A percentile compares a stretch with the other conserved stretches of the same genome.
Conservation (phyloP, 2,113 vertebrate species). For the Terrapene triunguis region DNA sequence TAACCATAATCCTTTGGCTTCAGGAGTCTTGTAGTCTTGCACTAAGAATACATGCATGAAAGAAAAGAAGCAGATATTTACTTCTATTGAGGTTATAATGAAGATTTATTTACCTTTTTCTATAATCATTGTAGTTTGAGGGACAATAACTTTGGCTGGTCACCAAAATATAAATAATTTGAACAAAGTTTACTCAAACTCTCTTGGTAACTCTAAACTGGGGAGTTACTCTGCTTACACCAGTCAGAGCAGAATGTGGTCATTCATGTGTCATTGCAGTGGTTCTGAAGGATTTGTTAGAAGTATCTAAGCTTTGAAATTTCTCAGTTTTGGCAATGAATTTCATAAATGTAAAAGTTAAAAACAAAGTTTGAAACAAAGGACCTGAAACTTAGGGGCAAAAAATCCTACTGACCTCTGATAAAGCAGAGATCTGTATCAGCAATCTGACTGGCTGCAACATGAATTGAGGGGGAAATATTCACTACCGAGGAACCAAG, state of each 20-base stretch:
- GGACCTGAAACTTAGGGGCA: background rate
- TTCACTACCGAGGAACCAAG: background rate
- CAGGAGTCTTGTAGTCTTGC: background rate
- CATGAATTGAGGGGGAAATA: background rate
- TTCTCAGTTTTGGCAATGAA: background rate
- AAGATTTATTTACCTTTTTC: background rate
- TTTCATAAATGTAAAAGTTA: background rate
- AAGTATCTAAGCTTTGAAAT: background rate
- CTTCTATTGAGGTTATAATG: background rate
- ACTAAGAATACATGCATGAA: background rate
- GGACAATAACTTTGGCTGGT: background rate
- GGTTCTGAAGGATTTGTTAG: background rate
- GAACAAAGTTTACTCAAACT: background rate
- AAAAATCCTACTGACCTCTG: background rate
- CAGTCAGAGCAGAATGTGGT: background rate
- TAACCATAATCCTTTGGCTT: slow-evolving; percentile 44
- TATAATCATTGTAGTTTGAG: background rate
- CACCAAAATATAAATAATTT: background rate
- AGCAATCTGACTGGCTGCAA: background rate
- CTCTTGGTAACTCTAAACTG: background rate
- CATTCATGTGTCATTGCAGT: background rate
- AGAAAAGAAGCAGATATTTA: background rate
- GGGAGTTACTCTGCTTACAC: background rate
- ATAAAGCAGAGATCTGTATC: background rate
- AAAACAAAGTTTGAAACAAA: background rate